Conservation (phyloP, 2,888 invertebrate species). For the Oxyteleia sp. region DNA sequence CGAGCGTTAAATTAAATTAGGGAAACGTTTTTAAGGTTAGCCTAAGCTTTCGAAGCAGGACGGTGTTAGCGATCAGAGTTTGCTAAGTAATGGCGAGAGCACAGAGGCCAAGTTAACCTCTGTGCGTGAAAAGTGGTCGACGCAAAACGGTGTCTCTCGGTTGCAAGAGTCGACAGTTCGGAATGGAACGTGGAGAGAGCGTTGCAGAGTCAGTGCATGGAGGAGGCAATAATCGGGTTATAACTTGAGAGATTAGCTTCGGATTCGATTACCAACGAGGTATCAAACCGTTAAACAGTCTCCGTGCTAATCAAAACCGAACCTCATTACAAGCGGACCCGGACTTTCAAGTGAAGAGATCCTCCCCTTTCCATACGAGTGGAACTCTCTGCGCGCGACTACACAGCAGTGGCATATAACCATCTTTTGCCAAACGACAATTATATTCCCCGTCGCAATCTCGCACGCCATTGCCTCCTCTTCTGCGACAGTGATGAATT, state of each 20-base stretch:
- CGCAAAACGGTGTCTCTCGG: constrained; percentile 57
- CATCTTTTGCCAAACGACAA: constrained; percentile 74
- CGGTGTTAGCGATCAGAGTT: constrained; percentile 8
- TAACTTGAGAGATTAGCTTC: constrained; percentile 88
- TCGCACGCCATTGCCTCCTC: constrained; percentile 62
- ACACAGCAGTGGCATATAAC: constrained; percentile 65
- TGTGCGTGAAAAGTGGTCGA: constrained; percentile 50
- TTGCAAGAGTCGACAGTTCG: constrained; percentile 80
- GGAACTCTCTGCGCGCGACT: constrained; percentile 65
- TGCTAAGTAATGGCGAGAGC: constrained; percentile 29
- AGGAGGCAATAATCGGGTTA: constrained; percentile 88
- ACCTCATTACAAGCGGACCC: constrained; percentile 87
- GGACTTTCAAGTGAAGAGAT: constrained; percentile 78
- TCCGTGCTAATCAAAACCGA: constrained; percentile 88
- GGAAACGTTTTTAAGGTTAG: background rate
- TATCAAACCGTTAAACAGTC: constrained; percentile 88
- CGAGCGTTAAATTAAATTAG: background rate
- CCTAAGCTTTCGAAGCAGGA: background rate
- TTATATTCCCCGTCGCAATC: constrained; percentile 69
- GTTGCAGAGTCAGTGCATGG: constrained; percentile 85
- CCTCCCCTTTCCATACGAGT: constrained; percentile 74
- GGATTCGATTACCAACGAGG: constrained; percentile 88
- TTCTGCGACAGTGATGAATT: constrained; percentile 70
- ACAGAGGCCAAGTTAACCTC: constrained; percentile 27
- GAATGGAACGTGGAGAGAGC: constrained; percentile 79